A percentile compares a stretch with the other conserved stretches of the same genome.
These are phyloP conservation scores for Desmodus rotundus DNA, from an alignment of 2,113 vertebrate genomes.

Conservation along the genomic window DNA sequence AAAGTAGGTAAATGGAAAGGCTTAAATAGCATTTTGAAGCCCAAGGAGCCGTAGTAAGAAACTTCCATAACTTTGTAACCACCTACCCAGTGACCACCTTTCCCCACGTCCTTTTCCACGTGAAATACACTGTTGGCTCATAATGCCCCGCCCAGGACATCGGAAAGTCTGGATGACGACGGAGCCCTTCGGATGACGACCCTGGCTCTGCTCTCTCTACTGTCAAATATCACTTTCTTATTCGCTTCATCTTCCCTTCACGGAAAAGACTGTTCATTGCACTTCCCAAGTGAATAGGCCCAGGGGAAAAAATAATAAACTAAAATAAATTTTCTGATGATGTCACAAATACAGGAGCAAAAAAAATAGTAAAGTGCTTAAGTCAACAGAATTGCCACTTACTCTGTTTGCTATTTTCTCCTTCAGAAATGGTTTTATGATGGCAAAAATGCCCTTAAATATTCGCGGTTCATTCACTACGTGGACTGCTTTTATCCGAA, in stretches of 20 bases:
- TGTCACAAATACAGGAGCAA: not conserved
- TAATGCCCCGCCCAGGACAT: not conserved
- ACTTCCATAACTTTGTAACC: not conserved
- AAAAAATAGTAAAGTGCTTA: not conserved
- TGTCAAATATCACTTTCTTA: not conserved
- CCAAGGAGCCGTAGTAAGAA: not conserved
- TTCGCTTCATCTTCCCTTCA: not conserved
- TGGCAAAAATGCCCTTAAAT: constrained; percentile 99
- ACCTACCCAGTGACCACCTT: not conserved
- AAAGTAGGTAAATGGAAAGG: not conserved
- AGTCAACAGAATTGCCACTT: constrained; percentile 69
- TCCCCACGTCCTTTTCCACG: not conserved
- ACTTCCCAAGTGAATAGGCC: not conserved
- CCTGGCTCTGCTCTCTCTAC: not conserved
- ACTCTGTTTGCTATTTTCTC: constrained; percentile 99
- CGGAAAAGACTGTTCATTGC: not conserved
- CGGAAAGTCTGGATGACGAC: not conserved
- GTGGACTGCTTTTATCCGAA: constrained; percentile 98
- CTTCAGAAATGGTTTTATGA: constrained; percentile 98
- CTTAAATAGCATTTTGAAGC: not conserved
- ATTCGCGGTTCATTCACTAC: constrained; percentile 97
- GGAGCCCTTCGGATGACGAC: not conserved
- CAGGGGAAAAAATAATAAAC: constrained; percentile 2
- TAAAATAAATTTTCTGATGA: not conserved
- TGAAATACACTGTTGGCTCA: not conserved